Conservation (phyloP, 2,113 vertebrate species). For the Amphilophus citrinellus region DNA sequence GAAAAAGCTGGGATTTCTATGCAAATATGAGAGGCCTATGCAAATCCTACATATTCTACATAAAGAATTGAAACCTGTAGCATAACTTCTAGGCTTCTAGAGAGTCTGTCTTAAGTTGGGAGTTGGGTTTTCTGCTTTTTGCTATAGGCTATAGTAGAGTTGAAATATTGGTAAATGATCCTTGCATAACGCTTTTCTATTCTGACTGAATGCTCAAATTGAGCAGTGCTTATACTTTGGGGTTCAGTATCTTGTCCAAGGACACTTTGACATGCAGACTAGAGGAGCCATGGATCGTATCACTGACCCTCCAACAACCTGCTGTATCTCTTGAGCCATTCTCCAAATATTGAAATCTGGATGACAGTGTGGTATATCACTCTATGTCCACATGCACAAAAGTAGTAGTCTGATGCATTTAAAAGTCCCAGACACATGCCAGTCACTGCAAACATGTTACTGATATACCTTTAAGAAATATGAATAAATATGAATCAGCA, state of each 20-base stretch:
- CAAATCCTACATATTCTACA: background rate
- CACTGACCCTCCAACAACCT: background rate
- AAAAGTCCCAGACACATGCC: background rate
- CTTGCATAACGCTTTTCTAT: background rate
- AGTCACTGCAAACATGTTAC: background rate
- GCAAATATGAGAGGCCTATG: background rate
- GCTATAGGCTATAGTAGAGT: background rate
- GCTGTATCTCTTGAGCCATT: background rate
- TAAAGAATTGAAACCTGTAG: background rate
- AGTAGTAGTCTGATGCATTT: background rate
- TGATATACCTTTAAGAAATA: slow-evolving; percentile 1
- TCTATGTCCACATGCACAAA: background rate
- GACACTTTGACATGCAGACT: background rate
- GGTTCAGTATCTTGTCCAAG: background rate
- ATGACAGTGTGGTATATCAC: background rate
- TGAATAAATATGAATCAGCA: background rate
- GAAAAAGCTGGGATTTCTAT: background rate
- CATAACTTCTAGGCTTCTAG: background rate
- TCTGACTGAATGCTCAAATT: background rate
- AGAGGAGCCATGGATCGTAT: background rate
- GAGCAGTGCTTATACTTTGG: background rate
- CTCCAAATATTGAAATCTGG: background rate
- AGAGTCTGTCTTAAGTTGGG: background rate
- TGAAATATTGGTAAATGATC: background rate
- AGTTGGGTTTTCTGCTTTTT: background rate